Conservation (phyloP, 2,113 vertebrate species). For the Pristiophorus japonicus region DNA sequence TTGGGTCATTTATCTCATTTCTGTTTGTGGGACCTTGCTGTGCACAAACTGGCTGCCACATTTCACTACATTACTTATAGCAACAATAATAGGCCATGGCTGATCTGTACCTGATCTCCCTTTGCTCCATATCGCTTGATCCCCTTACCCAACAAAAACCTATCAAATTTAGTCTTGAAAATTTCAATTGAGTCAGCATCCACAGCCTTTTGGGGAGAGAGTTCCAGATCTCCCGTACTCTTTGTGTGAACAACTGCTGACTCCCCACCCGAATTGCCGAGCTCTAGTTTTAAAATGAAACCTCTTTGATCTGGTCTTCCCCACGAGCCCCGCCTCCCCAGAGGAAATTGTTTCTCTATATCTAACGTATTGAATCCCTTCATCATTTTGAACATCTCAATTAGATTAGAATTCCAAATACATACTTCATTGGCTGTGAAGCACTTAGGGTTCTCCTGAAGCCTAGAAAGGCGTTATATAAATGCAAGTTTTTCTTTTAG, state of each 20-base stretch:
- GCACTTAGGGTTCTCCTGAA: neutral
- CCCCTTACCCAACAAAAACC: neutral
- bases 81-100: neutral
- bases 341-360: too few relatives aligned
- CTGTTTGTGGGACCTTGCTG: neutral
- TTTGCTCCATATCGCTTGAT: neutral
- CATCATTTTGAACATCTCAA: neutral
- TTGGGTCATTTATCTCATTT: neutral
- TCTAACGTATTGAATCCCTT: neutral
- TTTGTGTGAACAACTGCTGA: neutral
- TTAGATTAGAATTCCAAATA: neutral
- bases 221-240: neutral
- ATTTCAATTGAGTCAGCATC: too few relatives aligned
- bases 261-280: neutral
- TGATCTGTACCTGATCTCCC: neutral
- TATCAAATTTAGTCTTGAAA: too few relatives aligned
- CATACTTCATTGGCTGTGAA: neutral
- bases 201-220: too few relatives aligned
- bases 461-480: neutral
- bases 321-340: too few relatives aligned
- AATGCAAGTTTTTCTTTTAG: neutral
- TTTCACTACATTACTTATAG: neutral
- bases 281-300: neutral
- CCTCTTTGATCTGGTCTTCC: neutral
- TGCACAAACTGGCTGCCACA: neutral